phyloP scores from a whole-genome alignment of 2,113 vertebrate species.

The Marmota monax region DNA sequence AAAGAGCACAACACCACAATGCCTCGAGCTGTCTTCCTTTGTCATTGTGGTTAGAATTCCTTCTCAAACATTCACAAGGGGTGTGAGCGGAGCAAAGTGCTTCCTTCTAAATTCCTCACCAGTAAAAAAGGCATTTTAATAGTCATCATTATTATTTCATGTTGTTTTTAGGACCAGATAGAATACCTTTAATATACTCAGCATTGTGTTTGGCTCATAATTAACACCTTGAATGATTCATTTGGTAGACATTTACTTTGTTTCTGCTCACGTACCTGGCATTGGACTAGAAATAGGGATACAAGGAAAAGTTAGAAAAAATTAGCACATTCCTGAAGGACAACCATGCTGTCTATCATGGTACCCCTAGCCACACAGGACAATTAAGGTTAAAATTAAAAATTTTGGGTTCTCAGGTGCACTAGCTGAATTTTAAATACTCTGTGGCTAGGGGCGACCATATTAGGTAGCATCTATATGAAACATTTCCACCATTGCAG shows the following conservation, averaged over 20 bases:
- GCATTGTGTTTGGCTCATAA: background rate
- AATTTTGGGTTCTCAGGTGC: background rate
- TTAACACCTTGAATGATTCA: background rate
- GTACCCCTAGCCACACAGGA: background rate
- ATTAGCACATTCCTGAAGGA: background rate
- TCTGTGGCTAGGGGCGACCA: background rate
- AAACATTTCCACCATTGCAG: background rate
- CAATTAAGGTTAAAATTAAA: background rate
- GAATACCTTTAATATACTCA: background rate
- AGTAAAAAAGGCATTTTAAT: background rate
- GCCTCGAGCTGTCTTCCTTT: background rate
- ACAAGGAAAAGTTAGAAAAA: background rate
- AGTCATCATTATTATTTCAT: background rate
- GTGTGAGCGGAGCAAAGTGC: background rate
- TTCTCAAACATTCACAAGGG: background rate
- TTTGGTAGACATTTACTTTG: background rate
- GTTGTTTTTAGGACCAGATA: background rate
- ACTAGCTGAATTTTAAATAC: background rate
- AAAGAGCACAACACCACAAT: background rate
- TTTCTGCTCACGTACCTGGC: background rate
- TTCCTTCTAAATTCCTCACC: background rate
- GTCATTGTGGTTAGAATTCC: background rate
- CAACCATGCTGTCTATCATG: background rate
- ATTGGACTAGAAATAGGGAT: background rate
- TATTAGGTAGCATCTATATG: background rate